Evolutionary conservation across 2,888 invertebrate genomes (phyloP), one percentile per base, ranked within the genome.

Genomic region (Megastigmus dorsalis): DNA sequence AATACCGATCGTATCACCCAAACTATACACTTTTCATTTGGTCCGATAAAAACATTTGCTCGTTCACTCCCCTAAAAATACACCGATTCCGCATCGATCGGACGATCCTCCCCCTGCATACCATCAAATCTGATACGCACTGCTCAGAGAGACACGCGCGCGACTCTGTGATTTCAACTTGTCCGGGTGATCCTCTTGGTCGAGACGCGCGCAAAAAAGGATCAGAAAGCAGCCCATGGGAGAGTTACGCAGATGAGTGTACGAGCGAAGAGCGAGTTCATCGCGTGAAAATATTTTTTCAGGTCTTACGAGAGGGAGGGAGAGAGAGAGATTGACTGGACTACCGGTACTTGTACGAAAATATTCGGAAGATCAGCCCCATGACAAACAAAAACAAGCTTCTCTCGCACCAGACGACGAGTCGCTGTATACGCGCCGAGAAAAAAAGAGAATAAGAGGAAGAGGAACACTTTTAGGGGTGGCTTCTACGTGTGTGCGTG

Each of bases 251-350:
- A 45, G 66, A 66, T 45, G 66, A 66, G 50, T 5, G n/a, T n/a
- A n/a, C n/a, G n/a, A n/a, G n/a, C n/a, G n/a, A n/a, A n/a, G n/a
- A n/a, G 6, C 38, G 10, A 54, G 72, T 66, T 57, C 59, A 59
- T 62, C 55, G 48, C 36, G 45, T 30, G 18, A 67, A 67, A 68
- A 74, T 68, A 68, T 74, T 74, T 62, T 62, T 62, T 38, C 67
- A 73, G 62, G 45, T 55, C 50, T 38, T 10, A 23, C 10, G 10
- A n/a, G n/a, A n/a, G n/a, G n/a, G n/a, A n/a, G n/a, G n/a, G 23
- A 10, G 60, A n/a, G 38, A 7, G 20, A 26, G 55, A 62, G 41
- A 68, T 68, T 57, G 67, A 45, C 57, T 68, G 48, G 67, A 45
- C 57, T 7, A 10, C 13, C 30, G 33, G 28, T 30, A 26, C 15